phyloP scores from a whole-genome alignment of 2,888 invertebrate species.

The Hofmannophila pseudospretella region DNA sequence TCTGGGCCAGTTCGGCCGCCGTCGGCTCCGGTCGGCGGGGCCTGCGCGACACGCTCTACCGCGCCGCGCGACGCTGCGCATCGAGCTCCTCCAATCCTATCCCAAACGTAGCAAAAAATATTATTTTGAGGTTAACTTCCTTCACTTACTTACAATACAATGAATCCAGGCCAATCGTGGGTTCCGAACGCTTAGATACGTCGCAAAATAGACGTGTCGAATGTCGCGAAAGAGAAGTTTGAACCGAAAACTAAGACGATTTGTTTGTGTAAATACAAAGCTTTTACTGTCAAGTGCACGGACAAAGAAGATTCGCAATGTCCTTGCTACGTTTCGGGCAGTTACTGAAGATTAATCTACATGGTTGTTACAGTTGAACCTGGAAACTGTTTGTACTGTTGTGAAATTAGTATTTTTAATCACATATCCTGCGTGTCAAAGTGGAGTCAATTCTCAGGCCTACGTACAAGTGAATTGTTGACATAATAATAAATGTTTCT shows the following conservation, averaged over 20 bases:
- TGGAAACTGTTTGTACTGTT: slow-evolving; percentile 43
- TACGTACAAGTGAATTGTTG: slow-evolving; percentile 50
- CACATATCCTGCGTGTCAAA: slow-evolving; percentile 54
- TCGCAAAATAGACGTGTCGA: slow-evolving; percentile 52
- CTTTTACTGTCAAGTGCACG: slow-evolving; percentile 74
- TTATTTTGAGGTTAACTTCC: slow-evolving; percentile 72
- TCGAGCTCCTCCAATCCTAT: slow-evolving; percentile 55
- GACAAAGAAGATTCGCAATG: slow-evolving; percentile 68
- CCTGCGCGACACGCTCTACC: slow-evolving; percentile 37
- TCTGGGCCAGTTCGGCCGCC: slow-evolving; percentile 10
- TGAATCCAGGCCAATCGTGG: slow-evolving; percentile 43
- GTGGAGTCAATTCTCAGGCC: slow-evolving; percentile 66
- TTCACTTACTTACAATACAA: slow-evolving; percentile 40
- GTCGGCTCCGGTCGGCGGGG: slow-evolving; percentile 46
- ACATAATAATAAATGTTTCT: slow-evolving; percentile 38
- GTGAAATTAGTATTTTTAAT: slow-evolving; percentile 41
- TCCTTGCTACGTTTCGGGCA: slow-evolving; percentile 42
- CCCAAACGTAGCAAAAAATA: slow-evolving; percentile 69
- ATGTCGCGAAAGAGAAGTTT: slow-evolving; percentile 72
- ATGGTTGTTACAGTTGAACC: slow-evolving; percentile 44
- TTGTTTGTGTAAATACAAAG: slow-evolving; percentile 77
- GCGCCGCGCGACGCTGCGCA: slow-evolving; percentile 48
- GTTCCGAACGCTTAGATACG: slow-evolving; percentile 35
- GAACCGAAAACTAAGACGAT: slow-evolving; percentile 68
- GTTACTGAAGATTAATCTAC: slow-evolving; percentile 42